Evolutionary conservation across 2,888 invertebrate species (phyloP), one percentile per base, ranked within the genome.

Genomic region (Euplagia quadripunctaria): DNA sequence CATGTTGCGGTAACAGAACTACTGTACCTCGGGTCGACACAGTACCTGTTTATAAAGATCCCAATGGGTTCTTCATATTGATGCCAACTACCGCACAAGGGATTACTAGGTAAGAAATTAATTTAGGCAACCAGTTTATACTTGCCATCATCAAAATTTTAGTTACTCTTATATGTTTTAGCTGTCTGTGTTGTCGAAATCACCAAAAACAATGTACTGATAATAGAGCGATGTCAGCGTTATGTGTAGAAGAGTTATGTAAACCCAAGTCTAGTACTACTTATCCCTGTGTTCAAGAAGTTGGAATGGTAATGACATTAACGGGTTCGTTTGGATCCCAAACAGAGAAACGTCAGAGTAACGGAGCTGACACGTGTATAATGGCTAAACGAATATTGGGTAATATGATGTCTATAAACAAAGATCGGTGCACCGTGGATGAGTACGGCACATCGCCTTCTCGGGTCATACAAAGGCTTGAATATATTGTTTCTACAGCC

Each of bases 11-110:
- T 2, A 81, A 70, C 11, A 79, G 75, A 55, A 67, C 69, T 0
- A 51, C 70, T 4, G 31, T 75, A 6, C 72, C 69, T 31, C 51
- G 65, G 7, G 65, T 63, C 49, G 75, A 80, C 43, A 71, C 74
- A 58, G 61, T 75, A 17, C 70, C 78, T 6, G 71, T 73, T 20
- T 72, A 72, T 46, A 80, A 77, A 68, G 72, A 77, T 16, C 83
- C 76, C n/a, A 85, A 81, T 75, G 85, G 82, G 12, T 85, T 84
- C 71, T 72, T 85, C 5, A 75, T 88, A 41, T 71, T 89, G 68
- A 43, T 88, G 65, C 81, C 84, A 31, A 79, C 73, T 20, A 72
- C 80, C 17, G 4, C 17, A 14, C 51, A 20, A 17, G 68, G 11
- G 14, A 52, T 4, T 17, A 41, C 16, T 31, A 66, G 46, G 74